Percentiles rank a stretch among this genome's conserved stretches.
phyloP scores from a whole-genome alignment of 2,888 invertebrate species.

The Lacanobia wlatinum region DNA sequence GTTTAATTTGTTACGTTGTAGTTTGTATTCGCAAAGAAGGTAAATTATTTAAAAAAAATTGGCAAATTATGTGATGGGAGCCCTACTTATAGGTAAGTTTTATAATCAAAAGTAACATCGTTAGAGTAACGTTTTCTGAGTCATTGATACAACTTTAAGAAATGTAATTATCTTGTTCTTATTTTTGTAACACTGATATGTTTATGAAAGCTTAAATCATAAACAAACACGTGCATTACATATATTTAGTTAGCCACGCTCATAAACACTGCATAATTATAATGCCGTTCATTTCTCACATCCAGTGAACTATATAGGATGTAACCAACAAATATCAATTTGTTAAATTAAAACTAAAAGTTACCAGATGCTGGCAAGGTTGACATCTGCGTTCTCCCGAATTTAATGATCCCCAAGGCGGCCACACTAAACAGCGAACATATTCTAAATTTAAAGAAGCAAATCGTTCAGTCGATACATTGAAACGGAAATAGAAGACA shows the following conservation, averaged over 20 bases:
- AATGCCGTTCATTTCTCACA: constrained; percentile 53
- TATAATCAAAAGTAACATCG: not conserved
- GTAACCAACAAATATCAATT: constrained; percentile 69
- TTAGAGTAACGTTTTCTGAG: not conserved
- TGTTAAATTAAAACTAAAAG: constrained; percentile 73
- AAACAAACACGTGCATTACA: constrained; percentile 45
- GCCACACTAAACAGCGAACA: constrained; percentile 89
- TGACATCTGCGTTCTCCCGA: constrained; percentile 84
- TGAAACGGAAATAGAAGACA: constrained; percentile 90
- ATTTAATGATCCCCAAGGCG: constrained; percentile 88
- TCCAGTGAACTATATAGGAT: constrained; percentile 59
- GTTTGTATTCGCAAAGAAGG: too few relatives aligned
- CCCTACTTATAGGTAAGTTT: not conserved
- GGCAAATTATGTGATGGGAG: too few relatives aligned
- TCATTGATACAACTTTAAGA: not conserved
- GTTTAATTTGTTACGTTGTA: too few relatives aligned
- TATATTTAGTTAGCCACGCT: constrained; percentile 38
- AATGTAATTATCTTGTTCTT: not conserved
- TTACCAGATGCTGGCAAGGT: constrained; percentile 82
- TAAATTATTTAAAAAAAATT: too few relatives aligned
- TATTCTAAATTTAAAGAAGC: constrained; percentile 88
- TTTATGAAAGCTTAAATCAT: constrained; percentile 21
- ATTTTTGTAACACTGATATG: constrained; percentile 9
- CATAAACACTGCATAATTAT: constrained; percentile 59
- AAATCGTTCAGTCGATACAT: constrained; percentile 88